Percentiles rank a stretch among this genome's conserved stretches.
phyloP scores from a whole-genome alignment of 1,140 invertebrate species.

The Caenorhabditis remanei region DNA sequence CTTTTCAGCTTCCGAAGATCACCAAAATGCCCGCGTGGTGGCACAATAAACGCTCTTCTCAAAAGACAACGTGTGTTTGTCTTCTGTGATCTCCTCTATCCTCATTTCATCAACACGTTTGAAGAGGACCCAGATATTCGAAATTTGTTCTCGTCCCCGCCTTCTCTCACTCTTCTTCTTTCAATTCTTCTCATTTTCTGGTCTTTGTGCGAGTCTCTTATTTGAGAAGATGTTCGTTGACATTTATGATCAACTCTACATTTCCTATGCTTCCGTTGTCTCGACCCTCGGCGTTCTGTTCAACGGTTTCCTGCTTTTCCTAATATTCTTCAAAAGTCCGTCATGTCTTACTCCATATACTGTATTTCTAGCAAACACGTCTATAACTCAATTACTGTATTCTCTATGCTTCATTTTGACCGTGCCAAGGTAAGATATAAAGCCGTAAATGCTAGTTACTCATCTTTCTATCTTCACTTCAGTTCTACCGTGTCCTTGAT shows the following conservation, averaged over 20 bases:
- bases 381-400: constrained; percentile 4
- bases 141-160: not conserved
- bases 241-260: constrained; percentile 52
- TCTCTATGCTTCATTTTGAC: constrained; percentile 6
- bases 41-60: constrained; percentile 36
- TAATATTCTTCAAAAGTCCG: constrained; percentile 43
- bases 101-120: constrained; percentile 27
- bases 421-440: not conserved
- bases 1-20: not conserved
- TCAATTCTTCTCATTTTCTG: not conserved
- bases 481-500: not conserved
- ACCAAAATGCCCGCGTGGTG: constrained; percentile 18
- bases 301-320: constrained; percentile 34
- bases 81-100: not conserved
- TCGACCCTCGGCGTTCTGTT: constrained; percentile 8
- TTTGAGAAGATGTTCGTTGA: constrained; percentile 25
- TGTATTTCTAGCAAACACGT: constrained; percentile 27
- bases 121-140: constrained; percentile 51
- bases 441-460: no score
- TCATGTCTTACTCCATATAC: constrained; percentile 25
- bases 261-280: constrained; percentile 17
- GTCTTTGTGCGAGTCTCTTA: not conserved
- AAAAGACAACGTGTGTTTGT: constrained; percentile 38
- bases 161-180: not conserved
- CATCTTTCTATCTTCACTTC: no score